A percentile compares a stretch with the other conserved stretches of the same genome.
These are phyloP conservation scores for Petrolisthes cinctipes DNA, from an alignment of 2,888 invertebrate species.

Conservation along the genomic window DNA sequence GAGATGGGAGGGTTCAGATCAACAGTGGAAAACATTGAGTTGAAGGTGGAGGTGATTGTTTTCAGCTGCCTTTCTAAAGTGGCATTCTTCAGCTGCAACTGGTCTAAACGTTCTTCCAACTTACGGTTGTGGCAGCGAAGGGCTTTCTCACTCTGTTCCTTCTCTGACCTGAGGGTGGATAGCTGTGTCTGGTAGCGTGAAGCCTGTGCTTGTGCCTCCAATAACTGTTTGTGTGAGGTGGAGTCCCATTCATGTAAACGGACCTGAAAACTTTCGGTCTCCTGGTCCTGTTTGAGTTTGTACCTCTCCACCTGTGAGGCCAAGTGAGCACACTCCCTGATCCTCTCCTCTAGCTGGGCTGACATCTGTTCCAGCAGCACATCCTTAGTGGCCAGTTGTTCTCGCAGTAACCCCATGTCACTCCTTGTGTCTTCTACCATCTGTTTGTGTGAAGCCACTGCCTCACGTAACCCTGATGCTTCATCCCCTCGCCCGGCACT, in stretches of 20 bases:
- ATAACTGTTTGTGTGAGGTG: conserved; percentile 39
- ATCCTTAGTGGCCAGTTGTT: conserved; percentile 52
- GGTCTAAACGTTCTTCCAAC: conserved; percentile 58
- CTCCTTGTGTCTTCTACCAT: conserved; percentile 33
- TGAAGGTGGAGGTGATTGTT: conserved; percentile 54
- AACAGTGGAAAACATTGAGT: conserved; percentile 55
- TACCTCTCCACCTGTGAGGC: conserved; percentile 48
- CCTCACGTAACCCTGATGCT: not conserved
- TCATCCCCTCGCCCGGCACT: conserved; percentile 28
- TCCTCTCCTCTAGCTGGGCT: conserved; percentile 57
- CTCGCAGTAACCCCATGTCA: conserved; percentile 26
- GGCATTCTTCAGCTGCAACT: conserved; percentile 54
- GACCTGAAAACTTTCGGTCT: conserved; percentile 29
- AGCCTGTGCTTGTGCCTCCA: conserved; percentile 46
- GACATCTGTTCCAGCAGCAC: conserved; percentile 55
- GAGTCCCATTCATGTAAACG: conserved; percentile 34
- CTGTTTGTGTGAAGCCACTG: conserved; percentile 14
- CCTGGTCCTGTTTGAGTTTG: conserved; percentile 43
- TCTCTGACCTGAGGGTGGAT: conserved; percentile 45
- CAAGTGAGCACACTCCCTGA: conserved; percentile 52
- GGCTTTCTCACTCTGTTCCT: conserved; percentile 50
- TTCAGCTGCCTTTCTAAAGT: conserved; percentile 54
- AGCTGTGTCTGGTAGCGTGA: conserved; percentile 51
- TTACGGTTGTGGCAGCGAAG: conserved; percentile 35
- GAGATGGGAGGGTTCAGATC: conserved; percentile 28